Evolutionary conservation across 2,113 vertebrate genomes (phyloP).

Genomic region (Rhinogobius similis): DNA sequence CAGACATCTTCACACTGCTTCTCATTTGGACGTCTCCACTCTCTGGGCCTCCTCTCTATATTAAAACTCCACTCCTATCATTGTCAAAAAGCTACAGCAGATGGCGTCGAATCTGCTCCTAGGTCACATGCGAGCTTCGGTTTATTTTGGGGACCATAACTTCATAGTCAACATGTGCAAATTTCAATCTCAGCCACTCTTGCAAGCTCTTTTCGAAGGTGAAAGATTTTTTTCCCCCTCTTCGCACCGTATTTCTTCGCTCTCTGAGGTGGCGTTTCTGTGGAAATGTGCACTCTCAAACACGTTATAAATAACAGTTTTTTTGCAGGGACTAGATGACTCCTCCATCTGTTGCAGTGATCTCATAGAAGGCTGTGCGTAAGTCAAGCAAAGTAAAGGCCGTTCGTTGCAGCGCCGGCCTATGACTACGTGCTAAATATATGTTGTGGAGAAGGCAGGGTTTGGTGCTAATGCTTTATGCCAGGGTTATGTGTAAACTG

Average conservation of each 20-base stretch:
- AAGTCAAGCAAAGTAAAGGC: conserved; percentile 32
- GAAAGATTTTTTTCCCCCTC: conserved; percentile 19
- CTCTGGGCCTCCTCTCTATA: conserved; percentile 55
- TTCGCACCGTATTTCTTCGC: conserved; percentile 59
- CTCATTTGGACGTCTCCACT: conserved; percentile 64
- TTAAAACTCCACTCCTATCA: conserved; percentile 68
- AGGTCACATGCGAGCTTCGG: conserved; percentile 52
- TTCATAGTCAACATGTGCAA: conserved; percentile 16
- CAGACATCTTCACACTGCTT: conserved; percentile 62
- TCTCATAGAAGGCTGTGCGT: conserved; percentile 39
- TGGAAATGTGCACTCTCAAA: conserved; percentile 60
- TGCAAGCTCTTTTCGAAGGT: conserved; percentile 42
- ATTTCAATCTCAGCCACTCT: conserved; percentile 26
- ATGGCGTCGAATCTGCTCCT: conserved; percentile 60
- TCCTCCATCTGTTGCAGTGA: conserved; percentile 75
- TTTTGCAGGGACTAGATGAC: conserved; percentile 52
- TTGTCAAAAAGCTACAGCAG: conserved; percentile 63
- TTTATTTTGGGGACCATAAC: conserved; percentile 55
- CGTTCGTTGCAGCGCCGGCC: background rate
- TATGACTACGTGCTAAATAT: conserved; percentile 32
- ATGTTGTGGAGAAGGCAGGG: conserved; percentile 22
- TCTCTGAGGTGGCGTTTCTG: conserved; percentile 57
- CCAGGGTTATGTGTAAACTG: background rate
- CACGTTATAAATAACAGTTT: conserved; percentile 75
- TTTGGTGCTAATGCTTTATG: background rate